phyloP scores from a whole-genome alignment of 2,113 vertebrate species.

The Heteronetta atricapilla region DNA sequence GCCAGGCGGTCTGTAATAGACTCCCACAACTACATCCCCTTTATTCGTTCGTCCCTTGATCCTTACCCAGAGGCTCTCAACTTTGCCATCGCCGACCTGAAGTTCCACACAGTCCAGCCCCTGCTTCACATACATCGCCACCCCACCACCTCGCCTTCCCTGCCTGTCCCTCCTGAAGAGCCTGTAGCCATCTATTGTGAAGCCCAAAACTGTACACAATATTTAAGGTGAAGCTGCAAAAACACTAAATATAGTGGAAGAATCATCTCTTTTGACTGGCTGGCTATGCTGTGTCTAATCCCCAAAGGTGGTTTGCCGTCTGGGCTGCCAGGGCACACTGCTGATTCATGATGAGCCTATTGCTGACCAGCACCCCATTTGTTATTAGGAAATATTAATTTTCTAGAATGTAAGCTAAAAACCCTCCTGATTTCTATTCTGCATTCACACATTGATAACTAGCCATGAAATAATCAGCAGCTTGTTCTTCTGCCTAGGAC shows the following conservation, averaged over 20 bases:
- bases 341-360: neutral
- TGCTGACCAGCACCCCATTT: neutral
- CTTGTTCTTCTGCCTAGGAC: neutral
- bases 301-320: neutral
- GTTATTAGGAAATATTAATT: neutral
- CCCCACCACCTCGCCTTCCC: too few relatives aligned
- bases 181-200: too few relatives aligned
- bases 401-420: neutral
- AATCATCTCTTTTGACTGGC: neutral
- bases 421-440: neutral
- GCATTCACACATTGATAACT: neutral
- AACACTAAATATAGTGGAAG: neutral
- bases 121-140: too few relatives aligned
- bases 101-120: too few relatives aligned
- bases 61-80: too few relatives aligned
- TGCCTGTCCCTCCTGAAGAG: too few relatives aligned
- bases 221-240: neutral
- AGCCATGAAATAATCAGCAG: neutral
- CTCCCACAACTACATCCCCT: too few relatives aligned
- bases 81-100: too few relatives aligned
- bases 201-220: neutral
- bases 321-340: neutral
- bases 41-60: too few relatives aligned
- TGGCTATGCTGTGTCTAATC: neutral
- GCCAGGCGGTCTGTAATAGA: too few relatives aligned